Conservation (phyloP, 2,113 vertebrate species). For the Platichthys stellatus region DNA sequence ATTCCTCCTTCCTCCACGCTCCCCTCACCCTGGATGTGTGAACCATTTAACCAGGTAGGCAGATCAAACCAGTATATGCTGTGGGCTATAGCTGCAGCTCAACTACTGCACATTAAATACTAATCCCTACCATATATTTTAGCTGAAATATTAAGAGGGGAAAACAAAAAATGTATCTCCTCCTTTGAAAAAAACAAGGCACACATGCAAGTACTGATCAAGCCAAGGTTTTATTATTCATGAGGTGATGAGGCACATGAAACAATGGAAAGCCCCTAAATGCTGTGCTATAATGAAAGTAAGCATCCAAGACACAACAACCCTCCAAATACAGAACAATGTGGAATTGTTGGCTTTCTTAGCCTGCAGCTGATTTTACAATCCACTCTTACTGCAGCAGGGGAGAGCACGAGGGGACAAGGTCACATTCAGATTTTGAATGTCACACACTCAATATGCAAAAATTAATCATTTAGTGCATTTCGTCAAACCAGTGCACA, state of each 20-base stretch:
- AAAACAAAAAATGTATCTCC: neutral
- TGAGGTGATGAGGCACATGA: no score
- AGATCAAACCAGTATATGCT: slow-evolving; percentile 39
- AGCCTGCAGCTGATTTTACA: no score
- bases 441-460: slow-evolving; percentile 32
- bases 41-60: slow-evolving; percentile 42
- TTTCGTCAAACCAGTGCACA: slow-evolving; percentile 29
- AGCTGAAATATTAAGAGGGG: neutral
- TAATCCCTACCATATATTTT: neutral
- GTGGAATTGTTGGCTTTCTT: slow-evolving; percentile 10
- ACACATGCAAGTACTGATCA: neutral
- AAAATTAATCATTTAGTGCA: slow-evolving; percentile 5
- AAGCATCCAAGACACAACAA: slow-evolving; percentile 19
- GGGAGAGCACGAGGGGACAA: slow-evolving; percentile 8
- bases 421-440: slow-evolving; percentile 43
- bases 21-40: slow-evolving; percentile 4
- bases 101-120: neutral
- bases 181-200: neutral
- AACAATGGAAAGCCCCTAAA: slow-evolving; percentile 2
- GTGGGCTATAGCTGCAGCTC: neutral
- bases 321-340: slow-evolving; percentile 8
- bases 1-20: slow-evolving; percentile 5
- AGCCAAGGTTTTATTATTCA: neutral
- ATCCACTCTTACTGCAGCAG: no score
- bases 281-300: slow-evolving; percentile 18